Conservation (phyloP, 2,797 vertebrate genomes). For the Typhlichthys eigenmanni region DNA sequence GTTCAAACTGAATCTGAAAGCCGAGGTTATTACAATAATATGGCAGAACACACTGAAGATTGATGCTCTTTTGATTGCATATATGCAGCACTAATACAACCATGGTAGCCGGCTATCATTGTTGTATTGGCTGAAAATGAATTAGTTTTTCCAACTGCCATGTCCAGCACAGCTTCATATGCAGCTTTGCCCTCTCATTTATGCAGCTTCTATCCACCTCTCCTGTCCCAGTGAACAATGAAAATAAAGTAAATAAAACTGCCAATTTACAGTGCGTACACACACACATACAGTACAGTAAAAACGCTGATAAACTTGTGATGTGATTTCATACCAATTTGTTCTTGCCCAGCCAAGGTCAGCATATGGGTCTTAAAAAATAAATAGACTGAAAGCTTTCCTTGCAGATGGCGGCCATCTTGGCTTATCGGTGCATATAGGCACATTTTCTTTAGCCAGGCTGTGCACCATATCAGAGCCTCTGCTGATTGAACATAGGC, state of each 20-base stretch:
- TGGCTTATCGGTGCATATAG: conserved; percentile 80
- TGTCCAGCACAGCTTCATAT: conserved; percentile 35
- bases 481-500: conserved; percentile 89
- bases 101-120: neutral
- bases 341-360: conserved; percentile 70
- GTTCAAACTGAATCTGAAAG: conserved; percentile 14
- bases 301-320: conserved; percentile 38
- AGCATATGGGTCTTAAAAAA: conserved; percentile 77
- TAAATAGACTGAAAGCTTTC: conserved; percentile 83
- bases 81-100: conserved; percentile 11
- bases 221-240: conserved; percentile 18
- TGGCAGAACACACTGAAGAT: conserved; percentile 20
- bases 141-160: conserved; percentile 37
- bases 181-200: conserved; percentile 42
- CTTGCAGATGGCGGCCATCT: conserved; percentile 84
- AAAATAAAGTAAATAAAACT: conserved; percentile 19
- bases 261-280: conserved; percentile 15
- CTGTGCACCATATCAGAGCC: conserved; percentile 67
- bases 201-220: conserved; percentile 30
- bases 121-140: conserved; percentile 13
- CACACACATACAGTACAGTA: conserved; percentile 23
- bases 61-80: conserved; percentile 2
- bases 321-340: conserved; percentile 70
- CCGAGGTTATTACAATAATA: conserved; percentile 6
- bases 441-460: conserved; percentile 75